Conservation (phyloP, 2,113 vertebrate genomes). For the Barnardius zonarius region DNA sequence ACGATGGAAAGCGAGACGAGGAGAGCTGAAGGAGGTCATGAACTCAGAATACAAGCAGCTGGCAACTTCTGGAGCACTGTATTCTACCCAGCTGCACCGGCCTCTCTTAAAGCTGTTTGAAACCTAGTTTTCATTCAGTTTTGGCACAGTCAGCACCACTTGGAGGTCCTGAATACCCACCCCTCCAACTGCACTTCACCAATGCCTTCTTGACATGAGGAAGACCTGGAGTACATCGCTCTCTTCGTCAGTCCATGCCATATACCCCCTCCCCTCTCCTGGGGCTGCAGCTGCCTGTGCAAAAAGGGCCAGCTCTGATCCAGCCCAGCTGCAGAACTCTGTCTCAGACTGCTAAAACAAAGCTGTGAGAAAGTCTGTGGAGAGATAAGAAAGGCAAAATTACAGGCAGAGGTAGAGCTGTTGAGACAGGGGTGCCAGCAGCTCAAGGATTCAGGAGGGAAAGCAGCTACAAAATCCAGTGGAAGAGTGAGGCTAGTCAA, state of each 20-base stretch:
- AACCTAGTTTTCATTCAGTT: neutral
- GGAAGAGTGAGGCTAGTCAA: neutral
- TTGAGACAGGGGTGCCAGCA: neutral
- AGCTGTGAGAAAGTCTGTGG: neutral
- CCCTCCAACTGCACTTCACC: neutral
- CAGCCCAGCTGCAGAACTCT: neutral
- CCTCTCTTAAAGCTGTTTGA: neutral
- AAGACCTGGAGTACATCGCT: neutral
- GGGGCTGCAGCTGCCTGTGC: neutral
- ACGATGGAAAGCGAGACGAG: neutral
- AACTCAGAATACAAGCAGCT: neutral
- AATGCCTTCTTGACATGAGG: neutral
- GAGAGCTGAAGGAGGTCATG: neutral
- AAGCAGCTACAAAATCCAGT: neutral
- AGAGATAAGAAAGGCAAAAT: neutral
- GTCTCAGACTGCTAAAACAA: neutral
- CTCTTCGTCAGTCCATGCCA: neutral
- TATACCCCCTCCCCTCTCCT: neutral
- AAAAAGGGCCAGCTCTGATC: neutral
- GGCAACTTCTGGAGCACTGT: neutral
- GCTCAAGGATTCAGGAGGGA: neutral
- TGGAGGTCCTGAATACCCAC: neutral
- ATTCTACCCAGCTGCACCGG: neutral
- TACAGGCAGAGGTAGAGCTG: neutral
- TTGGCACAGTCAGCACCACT: neutral